Evolutionary conservation across 2,113 vertebrate genomes (phyloP).

Genomic region (Gavia stellata): DNA sequence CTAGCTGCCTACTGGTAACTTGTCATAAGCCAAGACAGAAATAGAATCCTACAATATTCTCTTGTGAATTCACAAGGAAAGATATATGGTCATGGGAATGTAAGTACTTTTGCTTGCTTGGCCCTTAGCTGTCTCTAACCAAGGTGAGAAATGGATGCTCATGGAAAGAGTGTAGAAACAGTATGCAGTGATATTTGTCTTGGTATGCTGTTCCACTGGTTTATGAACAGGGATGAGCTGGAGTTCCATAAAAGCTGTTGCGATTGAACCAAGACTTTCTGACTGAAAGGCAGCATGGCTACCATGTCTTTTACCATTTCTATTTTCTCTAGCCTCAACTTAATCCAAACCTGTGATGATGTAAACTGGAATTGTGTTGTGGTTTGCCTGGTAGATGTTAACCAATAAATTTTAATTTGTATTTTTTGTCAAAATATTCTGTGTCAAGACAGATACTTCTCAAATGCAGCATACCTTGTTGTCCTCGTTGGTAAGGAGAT

Average conservation of each 20-base stretch:
- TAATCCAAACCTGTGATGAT: neutral
- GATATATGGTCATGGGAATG: neutral
- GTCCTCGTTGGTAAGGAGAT: neutral
- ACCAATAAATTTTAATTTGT: neutral
- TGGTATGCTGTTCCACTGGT: neutral
- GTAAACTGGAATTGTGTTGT: neutral
- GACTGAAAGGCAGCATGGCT: neutral
- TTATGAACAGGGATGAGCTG: neutral
- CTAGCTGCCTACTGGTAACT: neutral
- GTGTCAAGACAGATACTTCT: neutral
- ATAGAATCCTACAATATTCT: neutral
- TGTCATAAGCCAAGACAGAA: neutral
- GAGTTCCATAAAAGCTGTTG: neutral
- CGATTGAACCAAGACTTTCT: neutral
- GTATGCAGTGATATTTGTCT: neutral
- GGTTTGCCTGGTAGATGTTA: neutral
- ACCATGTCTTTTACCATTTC: neutral
- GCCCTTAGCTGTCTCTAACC: neutral
- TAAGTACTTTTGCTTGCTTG: neutral
- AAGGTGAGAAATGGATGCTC: conserved; percentile 3
- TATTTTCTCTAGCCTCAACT: neutral
- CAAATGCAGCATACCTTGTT: neutral
- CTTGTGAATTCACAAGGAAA: neutral
- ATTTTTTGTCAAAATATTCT: neutral
- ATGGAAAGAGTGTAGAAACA: neutral